These are phyloP conservation scores for Mus pahari DNA, from an alignment of 2,113 vertebrate genomes.

Conservation along the genomic window DNA sequence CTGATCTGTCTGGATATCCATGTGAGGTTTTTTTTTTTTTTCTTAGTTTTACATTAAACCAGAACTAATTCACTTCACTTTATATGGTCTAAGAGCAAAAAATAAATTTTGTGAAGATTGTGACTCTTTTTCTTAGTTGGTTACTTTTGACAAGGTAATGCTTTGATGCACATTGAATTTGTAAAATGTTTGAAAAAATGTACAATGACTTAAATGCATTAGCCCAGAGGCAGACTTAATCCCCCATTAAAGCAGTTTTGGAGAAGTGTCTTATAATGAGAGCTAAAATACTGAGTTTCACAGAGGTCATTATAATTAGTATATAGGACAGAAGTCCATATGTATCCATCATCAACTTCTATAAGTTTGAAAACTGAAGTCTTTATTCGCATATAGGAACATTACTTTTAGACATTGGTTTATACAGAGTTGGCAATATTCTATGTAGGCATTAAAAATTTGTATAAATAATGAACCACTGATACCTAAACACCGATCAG, in stretches of 20 bases:
- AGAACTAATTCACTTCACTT: conserved; percentile 16
- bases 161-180: neutral
- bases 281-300: neutral
- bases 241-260: neutral
- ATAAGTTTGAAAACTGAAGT: neutral
- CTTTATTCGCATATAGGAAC: neutral
- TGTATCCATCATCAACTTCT: neutral
- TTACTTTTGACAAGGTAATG: conserved; percentile 1
- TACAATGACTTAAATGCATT: neutral
- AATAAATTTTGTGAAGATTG: neutral
- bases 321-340: too few relatives aligned
- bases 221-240: neutral
- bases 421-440: neutral
- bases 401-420: neutral
- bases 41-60: neutral
- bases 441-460: neutral
- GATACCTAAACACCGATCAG: neutral
- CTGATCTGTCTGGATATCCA: too few relatives aligned
- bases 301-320: neutral
- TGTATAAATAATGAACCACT: neutral
- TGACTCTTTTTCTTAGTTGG: conserved; percentile 11
- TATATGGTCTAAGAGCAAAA: neutral
- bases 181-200: conserved; percentile 11
- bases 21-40: neutral
- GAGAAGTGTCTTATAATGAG: neutral